These are phyloP conservation scores for Nebria salina DNA, from an alignment of 2,888 invertebrate species.

Conservation along the genomic window DNA sequence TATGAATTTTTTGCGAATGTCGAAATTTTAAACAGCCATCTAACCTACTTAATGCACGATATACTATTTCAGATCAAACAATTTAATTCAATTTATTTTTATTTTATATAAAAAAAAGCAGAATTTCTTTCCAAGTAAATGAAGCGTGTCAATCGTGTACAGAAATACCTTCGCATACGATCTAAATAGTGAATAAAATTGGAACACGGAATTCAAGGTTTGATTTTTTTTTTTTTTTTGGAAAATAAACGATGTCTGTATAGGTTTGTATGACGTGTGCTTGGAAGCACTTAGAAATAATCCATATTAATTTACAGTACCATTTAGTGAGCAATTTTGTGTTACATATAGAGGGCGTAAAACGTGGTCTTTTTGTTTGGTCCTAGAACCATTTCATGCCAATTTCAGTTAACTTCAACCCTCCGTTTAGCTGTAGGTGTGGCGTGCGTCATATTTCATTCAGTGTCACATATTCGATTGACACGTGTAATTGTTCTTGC, in stretches of 20 bases:
- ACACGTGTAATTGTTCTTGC: background rate
- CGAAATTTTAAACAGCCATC: background rate
- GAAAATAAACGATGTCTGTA: background rate
- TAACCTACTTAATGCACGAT: background rate
- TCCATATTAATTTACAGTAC: conserved; percentile 48
- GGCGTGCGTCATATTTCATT: conserved; percentile 31
- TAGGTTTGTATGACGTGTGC: conserved; percentile 28
- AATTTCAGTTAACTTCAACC: conserved; percentile 40
- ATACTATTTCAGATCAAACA: background rate
- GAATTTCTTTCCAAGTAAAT: background rate
- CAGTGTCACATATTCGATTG: background rate
- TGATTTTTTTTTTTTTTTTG: background rate
- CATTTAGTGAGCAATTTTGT: conserved; percentile 48
- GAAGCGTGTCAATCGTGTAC: background rate
- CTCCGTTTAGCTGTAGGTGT: conserved; percentile 25
- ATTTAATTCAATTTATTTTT: background rate
- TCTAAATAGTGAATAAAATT: background rate
- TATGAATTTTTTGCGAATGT: background rate
- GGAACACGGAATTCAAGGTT: background rate
- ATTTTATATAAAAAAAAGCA: background rate
- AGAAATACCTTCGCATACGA: background rate
- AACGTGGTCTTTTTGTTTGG: conserved; percentile 45
- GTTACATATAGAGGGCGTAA: conserved; percentile 34
- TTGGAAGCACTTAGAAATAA: conserved; percentile 47
- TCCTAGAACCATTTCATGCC: conserved; percentile 40